Base-by-base conservation (phyloP, 1,140 invertebrate species). In the Drosophila littoralis region DNA sequence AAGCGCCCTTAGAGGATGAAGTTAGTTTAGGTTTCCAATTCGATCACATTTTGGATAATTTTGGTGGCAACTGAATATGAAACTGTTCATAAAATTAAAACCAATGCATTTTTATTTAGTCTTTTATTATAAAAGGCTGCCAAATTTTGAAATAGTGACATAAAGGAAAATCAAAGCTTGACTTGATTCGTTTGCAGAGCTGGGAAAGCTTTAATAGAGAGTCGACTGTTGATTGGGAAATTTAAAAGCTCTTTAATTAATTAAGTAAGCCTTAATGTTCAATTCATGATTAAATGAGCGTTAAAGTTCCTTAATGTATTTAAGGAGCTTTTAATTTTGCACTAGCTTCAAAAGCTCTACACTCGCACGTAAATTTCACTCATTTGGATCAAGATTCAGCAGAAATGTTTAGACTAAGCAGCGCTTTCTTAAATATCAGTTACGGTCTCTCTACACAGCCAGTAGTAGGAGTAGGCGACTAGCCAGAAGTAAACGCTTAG, bases 401-500 rank as follows among this genome's bases (percentile, higher is more conserved):
- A 10, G 10, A 40, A 40, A 40, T 1, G 9, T 10, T 40, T 12
- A 40, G 22, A 40, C 12, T 12, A n/a, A 1, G 38, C 38, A 40
- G 5, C 13, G n/a, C 13, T 6, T 13, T 1, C 13, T 1, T 13
- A 7, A 38, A 3, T 38, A 2, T 10, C 9, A 10, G 36, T 38
- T 28, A 28, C 22, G 36, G 36, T 32, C 6, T 54, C 22, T 36
- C 7, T 55, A 33, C 51, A 66, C 12, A n/a, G 32, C 42, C 12
- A 15, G 17, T 28, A 17, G 36, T 36, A 66, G 4, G 63, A 66
- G 4, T 57, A 66, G 9, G 52, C 42, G 7, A 57, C 42, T 28
- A 66, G 32, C 63, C 51, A 57, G 15, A 66, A 66, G 28, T 66
- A 66, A 22, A 66, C 7, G 15, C 51, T 46, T 3, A 28, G 3